Percentiles rank a stretch among this genome's conserved stretches.
Conservation (phyloP, 1,140 invertebrate species). For the Monochamus saltuarius region DNA sequence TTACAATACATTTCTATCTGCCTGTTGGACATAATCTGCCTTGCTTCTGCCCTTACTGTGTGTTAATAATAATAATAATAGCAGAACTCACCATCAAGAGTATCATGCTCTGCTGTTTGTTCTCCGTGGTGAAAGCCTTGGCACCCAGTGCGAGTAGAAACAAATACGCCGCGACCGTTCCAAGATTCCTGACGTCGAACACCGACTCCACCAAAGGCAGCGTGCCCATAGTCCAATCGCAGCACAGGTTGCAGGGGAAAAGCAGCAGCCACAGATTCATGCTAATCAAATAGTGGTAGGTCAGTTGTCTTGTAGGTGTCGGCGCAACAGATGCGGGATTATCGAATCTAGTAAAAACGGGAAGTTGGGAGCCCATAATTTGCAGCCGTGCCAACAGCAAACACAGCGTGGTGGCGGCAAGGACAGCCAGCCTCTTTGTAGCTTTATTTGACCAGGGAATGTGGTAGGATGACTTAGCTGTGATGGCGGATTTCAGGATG, state of each 20-base stretch:
- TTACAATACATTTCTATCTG: too few relatives aligned
- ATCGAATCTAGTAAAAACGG: constrained; percentile 94
- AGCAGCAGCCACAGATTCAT: constrained; percentile 89
- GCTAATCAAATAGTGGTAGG: constrained; percentile 89
- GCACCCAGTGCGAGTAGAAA: constrained; percentile 64
- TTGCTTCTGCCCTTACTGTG: too few relatives aligned
- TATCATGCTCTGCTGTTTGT: constrained; percentile 68
- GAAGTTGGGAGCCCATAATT: constrained; percentile 94
- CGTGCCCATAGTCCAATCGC: constrained; percentile 99
- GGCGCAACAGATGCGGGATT: constrained; percentile 85
- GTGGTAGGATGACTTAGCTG: constrained; percentile 65
- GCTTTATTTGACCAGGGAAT: constrained; percentile 70
- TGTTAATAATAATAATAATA: too few relatives aligned
- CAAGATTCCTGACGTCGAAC: constrained; percentile 80
- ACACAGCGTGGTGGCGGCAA: constrained; percentile 76
- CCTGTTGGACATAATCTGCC: too few relatives aligned
- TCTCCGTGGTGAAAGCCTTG: constrained; percentile 66
- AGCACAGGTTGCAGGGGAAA: constrained; percentile 87
- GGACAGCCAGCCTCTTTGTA: constrained; percentile 72
- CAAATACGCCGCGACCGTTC: constrained; percentile 72
- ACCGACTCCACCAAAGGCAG: constrained; percentile 82
- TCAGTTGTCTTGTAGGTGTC: constrained; percentile 80
- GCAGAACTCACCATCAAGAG: constrained; percentile 84
- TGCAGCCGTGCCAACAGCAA: constrained; percentile 84
- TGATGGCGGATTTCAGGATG: constrained; percentile 61